Percentiles rank a stretch among this genome's conserved stretches.
Conservation (phyloP, 2,113 vertebrate genomes). For the Nasalis larvatus region DNA sequence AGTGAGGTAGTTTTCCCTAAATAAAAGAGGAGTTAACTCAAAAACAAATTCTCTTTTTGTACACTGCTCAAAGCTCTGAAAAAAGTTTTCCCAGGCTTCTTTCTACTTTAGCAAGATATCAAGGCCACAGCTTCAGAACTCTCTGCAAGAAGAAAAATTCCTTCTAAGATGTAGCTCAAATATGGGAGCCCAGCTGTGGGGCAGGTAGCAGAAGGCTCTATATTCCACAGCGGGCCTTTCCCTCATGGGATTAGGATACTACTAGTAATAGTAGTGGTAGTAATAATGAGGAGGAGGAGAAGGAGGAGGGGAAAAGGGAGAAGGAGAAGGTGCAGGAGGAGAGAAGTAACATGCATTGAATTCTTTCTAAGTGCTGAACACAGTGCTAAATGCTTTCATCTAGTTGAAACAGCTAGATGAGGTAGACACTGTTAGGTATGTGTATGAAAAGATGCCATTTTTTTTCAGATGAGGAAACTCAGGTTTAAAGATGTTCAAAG, state of each 20-base stretch:
- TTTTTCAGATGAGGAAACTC: conserved; percentile 24
- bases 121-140: not conserved
- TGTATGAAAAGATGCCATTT: not conserved
- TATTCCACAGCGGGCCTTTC: not conserved
- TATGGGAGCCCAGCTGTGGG: not conserved
- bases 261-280: not conserved
- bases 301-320: accelerated
- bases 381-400: not conserved
- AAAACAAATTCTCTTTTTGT: not conserved
- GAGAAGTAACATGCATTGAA: not conserved
- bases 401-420: not conserved
- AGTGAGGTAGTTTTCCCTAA: not conserved
- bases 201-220: not conserved
- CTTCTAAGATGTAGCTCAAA: not conserved
- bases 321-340: not conserved
- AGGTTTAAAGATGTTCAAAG: not conserved
- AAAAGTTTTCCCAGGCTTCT: not conserved
- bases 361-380: not conserved
- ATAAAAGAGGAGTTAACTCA: not conserved
- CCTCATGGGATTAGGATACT: not conserved
- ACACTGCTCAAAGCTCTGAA: not conserved
- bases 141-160: not conserved
- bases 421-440: not conserved
- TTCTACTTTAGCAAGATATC: not conserved
- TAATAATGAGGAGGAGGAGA: not conserved